Evolutionary conservation across 2,797 vertebrate species (phyloP), one percentile per base, ranked within the genome.

Genomic region (Lycodopsis pacificus): DNA sequence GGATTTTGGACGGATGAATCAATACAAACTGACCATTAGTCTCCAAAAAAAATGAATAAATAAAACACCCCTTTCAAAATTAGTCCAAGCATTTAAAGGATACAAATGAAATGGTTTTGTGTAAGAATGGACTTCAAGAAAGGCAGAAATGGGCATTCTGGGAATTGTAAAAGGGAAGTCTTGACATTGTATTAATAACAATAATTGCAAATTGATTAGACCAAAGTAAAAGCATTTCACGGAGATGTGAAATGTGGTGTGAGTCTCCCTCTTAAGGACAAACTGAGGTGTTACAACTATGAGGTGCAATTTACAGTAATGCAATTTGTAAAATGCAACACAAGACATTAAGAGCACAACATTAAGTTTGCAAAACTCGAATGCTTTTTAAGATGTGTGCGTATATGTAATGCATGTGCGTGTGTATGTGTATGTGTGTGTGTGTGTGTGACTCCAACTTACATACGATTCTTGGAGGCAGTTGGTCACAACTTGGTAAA

Each of bases 191-290:
- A 27, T 30, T 22, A 11, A 44, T 51, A 36, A 30, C 14, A 56
- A 25, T 32, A 15, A 11, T n/a, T 63, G 4, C 17, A 36, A 71
- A 74, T 46, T 36, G 2, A 51, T 3, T 36, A 62, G 4, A 48
- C 10, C 44, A 53, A 32, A 72, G 13, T 59, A 13, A 77, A 76
- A 59, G 7, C 32, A n/a, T n/a, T n/a, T n/a, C n/a, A n/a, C 62
- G 36, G 25, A 58, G 11, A 68, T 22, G 25, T 67, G 38, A 86
- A 44, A 11, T 67, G 58, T 75, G 83, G 87, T 79, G 81, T 78
- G 73, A 65, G 90, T 85, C 88, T 88, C 91, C 91, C 89, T 81
- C 92, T 89, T 64, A 40, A 64, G 93, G 90, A 68, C 32, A 72
- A 71, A 81, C 0, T 13, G 10, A 34, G 66, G 56, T 57, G 13